phyloP scores from a whole-genome alignment of 92 coral and sea anemone genomes.

The Umimayanthus chanpuru region DNA sequence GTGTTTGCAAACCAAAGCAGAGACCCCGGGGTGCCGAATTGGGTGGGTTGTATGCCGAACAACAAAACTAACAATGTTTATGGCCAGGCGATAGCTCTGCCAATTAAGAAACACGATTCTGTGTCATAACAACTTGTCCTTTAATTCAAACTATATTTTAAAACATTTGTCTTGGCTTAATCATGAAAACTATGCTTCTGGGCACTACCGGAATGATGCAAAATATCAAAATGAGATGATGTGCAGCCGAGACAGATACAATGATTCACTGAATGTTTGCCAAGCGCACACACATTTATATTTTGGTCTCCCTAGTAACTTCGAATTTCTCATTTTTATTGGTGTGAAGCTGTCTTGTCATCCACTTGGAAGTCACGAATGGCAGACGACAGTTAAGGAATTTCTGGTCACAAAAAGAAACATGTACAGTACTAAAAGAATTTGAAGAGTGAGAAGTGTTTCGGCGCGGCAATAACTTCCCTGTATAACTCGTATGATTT shows the following conservation, averaged over 20 bases:
- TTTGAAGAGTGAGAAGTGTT: not conserved
- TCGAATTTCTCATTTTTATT: not conserved
- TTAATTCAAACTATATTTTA: too few species aligned
- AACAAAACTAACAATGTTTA: too few species aligned
- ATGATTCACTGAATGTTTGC: not conserved
- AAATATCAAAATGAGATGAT: too few species aligned
- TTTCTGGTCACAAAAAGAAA: not conserved
- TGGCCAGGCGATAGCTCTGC: too few species aligned
- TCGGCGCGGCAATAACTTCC: slow-evolving; percentile 4
- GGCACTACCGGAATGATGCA: too few species aligned
- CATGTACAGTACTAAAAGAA: too few species aligned
- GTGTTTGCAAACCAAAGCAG: too few species aligned
- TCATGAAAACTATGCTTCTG: not conserved
- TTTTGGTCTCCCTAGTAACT: not conserved
- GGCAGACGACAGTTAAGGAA: not conserved
- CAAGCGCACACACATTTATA: not conserved
- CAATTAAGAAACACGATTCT: too few species aligned
- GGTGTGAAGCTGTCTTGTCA: not conserved
- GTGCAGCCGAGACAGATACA: not conserved
- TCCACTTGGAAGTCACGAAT: not conserved
- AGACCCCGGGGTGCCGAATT: too few species aligned
- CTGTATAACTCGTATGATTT: slow-evolving; percentile 1
- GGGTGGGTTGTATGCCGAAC: too few species aligned
- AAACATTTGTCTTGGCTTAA: too few species aligned
- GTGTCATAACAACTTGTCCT: too few species aligned